Evolutionary conservation across 2,113 vertebrate genomes (phyloP).

Genomic region (Maccullochella peelii): DNA sequence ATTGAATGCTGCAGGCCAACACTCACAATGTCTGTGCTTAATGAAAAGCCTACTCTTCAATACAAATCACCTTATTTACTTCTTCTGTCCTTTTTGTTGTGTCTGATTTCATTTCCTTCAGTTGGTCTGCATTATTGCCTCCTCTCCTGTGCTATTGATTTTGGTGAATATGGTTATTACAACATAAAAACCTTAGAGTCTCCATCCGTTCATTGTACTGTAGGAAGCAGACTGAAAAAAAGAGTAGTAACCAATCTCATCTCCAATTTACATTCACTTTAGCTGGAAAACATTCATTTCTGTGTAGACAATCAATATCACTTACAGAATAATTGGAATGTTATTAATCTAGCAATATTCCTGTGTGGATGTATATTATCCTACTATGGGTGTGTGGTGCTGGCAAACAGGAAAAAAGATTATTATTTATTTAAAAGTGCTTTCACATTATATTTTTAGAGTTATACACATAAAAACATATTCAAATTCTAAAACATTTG

Average conservation of each 20-base stretch:
- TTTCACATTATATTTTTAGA: conserved; percentile 13
- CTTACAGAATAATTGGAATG: conserved; percentile 89
- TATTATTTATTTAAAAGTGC: conserved; percentile 17
- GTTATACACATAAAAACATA: not conserved
- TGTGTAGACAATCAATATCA: conserved; percentile 92
- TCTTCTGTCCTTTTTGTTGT: conserved; percentile 79
- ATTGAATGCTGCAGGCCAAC: conserved; percentile 89
- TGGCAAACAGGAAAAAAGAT: conserved; percentile 22
- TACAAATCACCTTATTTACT: conserved; percentile 92
- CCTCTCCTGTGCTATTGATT: conserved; percentile 93
- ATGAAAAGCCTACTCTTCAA: conserved; percentile 96
- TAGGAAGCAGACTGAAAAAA: conserved; percentile 35
- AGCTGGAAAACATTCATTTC: conserved; percentile 91
- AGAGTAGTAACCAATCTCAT: conserved; percentile 53
- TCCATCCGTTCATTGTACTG: conserved; percentile 87
- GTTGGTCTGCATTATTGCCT: conserved; percentile 90
- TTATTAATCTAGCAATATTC: conserved; percentile 93
- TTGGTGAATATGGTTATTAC: conserved; percentile 95
- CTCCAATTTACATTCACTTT: conserved; percentile 86
- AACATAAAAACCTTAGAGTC: conserved; percentile 91
- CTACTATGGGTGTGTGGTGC: conserved; percentile 78
- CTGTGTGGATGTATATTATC: conserved; percentile 90
- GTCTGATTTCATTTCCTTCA: conserved; percentile 94
- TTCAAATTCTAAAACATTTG: conserved; percentile 23
- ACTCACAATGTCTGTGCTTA: conserved; percentile 87